Conservation (phyloP, 2,888 invertebrate species). For the Hirtodrosophila cameraria region DNA sequence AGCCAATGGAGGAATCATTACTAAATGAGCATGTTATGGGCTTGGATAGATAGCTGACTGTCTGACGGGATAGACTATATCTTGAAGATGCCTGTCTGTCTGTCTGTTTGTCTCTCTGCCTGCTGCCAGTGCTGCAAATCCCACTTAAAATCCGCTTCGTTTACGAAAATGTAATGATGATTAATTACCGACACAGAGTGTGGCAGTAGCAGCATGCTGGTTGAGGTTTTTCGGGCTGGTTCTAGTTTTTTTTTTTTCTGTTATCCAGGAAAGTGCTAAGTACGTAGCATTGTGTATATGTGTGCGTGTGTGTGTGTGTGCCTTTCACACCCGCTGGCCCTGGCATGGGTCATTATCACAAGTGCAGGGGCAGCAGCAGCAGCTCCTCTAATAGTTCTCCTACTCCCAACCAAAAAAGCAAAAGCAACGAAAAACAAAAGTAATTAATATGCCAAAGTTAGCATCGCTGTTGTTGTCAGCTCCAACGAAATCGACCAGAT, state of each 20-base stretch:
- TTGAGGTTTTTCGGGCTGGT: conserved; percentile 48
- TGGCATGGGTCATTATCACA: conserved; percentile 62
- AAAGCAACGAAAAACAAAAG: conserved; percentile 43
- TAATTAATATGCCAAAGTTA: conserved; percentile 72
- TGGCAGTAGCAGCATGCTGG: conserved; percentile 44
- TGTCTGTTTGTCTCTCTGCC: too few relatives aligned
- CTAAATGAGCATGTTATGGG: conserved; percentile 76
- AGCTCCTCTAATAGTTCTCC: conserved; percentile 35
- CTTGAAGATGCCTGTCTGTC: conserved; percentile 12
- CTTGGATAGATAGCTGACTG: conserved; percentile 44
- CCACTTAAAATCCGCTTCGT: conserved; percentile 80
- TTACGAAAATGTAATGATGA: conserved; percentile 81
- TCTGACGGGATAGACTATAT: conserved; percentile 11
- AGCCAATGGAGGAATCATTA: conserved; percentile 63
- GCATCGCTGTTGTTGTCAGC: conserved; percentile 44
- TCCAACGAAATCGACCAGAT: conserved; percentile 5
- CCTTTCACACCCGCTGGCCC: conserved; percentile 68
- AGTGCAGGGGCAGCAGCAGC: conserved; percentile 13
- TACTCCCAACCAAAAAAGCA: neutral
- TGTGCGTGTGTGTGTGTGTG: conserved; percentile 3
- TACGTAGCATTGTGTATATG: conserved; percentile 32
- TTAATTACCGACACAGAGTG: conserved; percentile 70
- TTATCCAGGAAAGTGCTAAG: conserved; percentile 67
- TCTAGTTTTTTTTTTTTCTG: conserved; percentile 15
- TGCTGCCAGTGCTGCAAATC: conserved; percentile 69